Evolutionary conservation across 30 jellyfish, hydroid and myxozoan species (phyloP).

Genomic region (Nemopilema nomurai): DNA sequence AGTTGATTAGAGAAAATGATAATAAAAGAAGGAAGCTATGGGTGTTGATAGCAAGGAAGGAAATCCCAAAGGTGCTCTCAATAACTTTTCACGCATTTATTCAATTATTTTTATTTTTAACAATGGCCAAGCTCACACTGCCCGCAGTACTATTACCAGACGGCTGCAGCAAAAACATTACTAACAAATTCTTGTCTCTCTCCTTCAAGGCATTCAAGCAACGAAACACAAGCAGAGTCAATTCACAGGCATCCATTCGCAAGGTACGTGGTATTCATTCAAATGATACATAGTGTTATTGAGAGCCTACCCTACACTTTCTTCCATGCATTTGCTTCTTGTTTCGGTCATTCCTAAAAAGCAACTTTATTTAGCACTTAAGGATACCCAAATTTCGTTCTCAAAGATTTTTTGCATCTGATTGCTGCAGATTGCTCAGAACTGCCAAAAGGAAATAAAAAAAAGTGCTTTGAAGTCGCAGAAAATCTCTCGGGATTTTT

Average conservation of each 20-base stretch:
- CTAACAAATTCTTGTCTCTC: neutral
- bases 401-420: no score
- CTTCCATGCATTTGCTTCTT: no score
- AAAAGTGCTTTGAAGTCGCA: slow-evolving; percentile 90
- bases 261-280: slow-evolving; percentile 61
- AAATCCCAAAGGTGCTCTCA: slow-evolving; percentile 84
- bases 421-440: slow-evolving; percentile 91
- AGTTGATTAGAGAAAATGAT: slow-evolving; percentile 71
- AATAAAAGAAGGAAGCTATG: slow-evolving; percentile 89
- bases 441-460: slow-evolving; percentile 85
- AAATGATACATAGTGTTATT: no score
- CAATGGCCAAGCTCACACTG: no score
- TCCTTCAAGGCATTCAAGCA: slow-evolving; percentile 64
- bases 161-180: no score
- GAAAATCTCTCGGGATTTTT: slow-evolving; percentile 77
- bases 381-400: no score
- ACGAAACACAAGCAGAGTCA: slow-evolving; percentile 71
- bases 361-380: no score
- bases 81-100: neutral
- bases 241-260: slow-evolving; percentile 60
- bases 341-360: no score
- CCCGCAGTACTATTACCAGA: no score
- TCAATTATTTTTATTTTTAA: no score
- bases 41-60: slow-evolving; percentile 86
- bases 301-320: no score